These are phyloP conservation scores for Bufotes viridis DNA, from an alignment of 2,797 vertebrate species.

Conservation along the genomic window DNA sequence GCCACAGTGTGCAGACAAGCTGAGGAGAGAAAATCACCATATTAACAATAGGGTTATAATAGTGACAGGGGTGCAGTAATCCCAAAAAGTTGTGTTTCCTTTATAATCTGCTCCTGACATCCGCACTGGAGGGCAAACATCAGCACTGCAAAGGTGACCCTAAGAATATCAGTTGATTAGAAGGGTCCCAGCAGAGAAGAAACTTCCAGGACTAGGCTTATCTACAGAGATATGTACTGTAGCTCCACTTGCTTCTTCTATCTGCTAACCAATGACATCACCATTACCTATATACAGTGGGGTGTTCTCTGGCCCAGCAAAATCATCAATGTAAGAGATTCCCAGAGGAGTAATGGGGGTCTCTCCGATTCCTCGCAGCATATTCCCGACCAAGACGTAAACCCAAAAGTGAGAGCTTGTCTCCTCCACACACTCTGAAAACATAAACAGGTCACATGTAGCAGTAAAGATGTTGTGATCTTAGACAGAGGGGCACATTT, in stretches of 20 bases:
- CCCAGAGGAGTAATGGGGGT: conserved; percentile 90
- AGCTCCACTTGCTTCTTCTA: background rate
- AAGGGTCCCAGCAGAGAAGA: too few relatives aligned
- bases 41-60: too few relatives aligned
- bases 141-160: background rate
- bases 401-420: conserved; percentile 88
- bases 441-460: background rate
- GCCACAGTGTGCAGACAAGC: conserved; percentile 84
- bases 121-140: too few relatives aligned
- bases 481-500: too few relatives aligned
- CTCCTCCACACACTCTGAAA: conserved; percentile 81
- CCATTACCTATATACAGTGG: conserved; percentile 90
- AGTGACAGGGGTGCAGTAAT: background rate
- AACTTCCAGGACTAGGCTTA: background rate
- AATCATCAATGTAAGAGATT: conserved; percentile 94
- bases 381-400: conserved; percentile 88
- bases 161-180: background rate
- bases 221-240: background rate
- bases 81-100: too few relatives aligned
- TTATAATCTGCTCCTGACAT: too few relatives aligned
- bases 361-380: conserved; percentile 92
- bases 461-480: background rate
- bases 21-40: conserved; percentile 63
- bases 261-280: background rate
- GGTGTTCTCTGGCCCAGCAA: conserved; percentile 86